These are phyloP conservation scores for Coelopa pilipes DNA, from an alignment of 2,888 invertebrate genomes.

Conservation along the genomic window DNA sequence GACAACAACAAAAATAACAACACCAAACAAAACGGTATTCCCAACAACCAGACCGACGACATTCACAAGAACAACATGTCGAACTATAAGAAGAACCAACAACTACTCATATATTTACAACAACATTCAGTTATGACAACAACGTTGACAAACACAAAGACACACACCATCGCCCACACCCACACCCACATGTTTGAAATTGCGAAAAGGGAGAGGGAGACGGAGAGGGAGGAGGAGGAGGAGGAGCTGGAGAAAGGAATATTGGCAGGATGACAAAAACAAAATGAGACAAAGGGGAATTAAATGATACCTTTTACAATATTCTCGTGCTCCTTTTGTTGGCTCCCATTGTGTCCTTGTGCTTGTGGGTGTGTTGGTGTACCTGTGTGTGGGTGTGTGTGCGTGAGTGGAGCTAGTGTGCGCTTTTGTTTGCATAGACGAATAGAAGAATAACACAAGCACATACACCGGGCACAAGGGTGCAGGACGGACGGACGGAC, in stretches of 20 bases:
- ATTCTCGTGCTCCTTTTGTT: slow-evolving; percentile 11
- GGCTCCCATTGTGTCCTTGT: not conserved
- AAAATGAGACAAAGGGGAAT: slow-evolving; percentile 28
- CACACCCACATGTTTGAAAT: too few relatives aligned
- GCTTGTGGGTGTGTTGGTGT: not conserved
- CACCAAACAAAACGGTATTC: slow-evolving; percentile 17
- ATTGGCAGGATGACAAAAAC: slow-evolving; percentile 22
- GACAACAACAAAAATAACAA: slow-evolving; percentile 24
- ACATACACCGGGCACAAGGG: not conserved
- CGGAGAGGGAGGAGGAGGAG: too few relatives aligned
- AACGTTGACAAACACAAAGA: too few relatives aligned
- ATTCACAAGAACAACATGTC: not conserved
- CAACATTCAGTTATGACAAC: not conserved
- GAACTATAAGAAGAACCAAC: not conserved
- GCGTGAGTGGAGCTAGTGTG: not conserved
- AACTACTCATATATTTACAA: not conserved
- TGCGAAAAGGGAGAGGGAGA: too few relatives aligned
- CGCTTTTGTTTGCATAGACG: slow-evolving; percentile 16
- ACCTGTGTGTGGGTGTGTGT: not conserved
- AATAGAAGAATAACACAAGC: not conserved
- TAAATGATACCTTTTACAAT: slow-evolving; percentile 33
- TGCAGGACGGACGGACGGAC: not conserved
- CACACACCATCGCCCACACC: too few relatives aligned
- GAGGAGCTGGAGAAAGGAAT: not conserved
- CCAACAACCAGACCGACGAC: not conserved